phyloP scores from a whole-genome alignment of 2,888 invertebrate genomes.

The Calliscelio sp. region DNA sequence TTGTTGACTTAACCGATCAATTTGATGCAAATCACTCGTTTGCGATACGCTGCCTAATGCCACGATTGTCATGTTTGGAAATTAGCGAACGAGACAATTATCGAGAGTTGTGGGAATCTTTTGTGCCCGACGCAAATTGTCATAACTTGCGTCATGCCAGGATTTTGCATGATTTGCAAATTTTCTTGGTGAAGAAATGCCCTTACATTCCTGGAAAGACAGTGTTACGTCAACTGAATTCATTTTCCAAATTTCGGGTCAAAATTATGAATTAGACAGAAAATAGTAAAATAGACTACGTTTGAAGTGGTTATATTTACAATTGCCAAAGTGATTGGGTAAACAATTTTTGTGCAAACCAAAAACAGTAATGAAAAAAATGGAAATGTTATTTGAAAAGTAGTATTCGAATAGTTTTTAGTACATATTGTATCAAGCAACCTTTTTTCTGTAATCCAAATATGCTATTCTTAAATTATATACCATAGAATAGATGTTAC shows the following conservation, averaged over 20 bases:
- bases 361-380: no score
- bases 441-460: no score
- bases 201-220: constrained; percentile 18
- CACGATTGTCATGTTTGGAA: constrained; percentile 80
- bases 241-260: no score
- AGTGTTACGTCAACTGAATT: constrained; percentile 5
- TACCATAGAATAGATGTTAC: no score
- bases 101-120: constrained; percentile 81
- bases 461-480: no score
- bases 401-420: no score
- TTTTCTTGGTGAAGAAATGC: constrained; percentile 50
- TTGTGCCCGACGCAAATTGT: constrained; percentile 71
- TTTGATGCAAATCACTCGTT: constrained; percentile 86
- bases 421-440: no score
- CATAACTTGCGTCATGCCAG: constrained; percentile 67
- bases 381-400: no score
- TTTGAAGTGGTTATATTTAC: no score
- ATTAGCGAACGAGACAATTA: constrained; percentile 84
- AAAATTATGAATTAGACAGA: background rate
- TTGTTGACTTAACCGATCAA: constrained; percentile 84
- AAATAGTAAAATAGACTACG: no score
- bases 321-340: no score
- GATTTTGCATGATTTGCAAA: constrained; percentile 62
- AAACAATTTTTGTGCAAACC: no score
- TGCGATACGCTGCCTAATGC: constrained; percentile 81